Evolutionary conservation across 2,797 vertebrate genomes (phyloP).

Genomic region (Cephalopachus bancanus): DNA sequence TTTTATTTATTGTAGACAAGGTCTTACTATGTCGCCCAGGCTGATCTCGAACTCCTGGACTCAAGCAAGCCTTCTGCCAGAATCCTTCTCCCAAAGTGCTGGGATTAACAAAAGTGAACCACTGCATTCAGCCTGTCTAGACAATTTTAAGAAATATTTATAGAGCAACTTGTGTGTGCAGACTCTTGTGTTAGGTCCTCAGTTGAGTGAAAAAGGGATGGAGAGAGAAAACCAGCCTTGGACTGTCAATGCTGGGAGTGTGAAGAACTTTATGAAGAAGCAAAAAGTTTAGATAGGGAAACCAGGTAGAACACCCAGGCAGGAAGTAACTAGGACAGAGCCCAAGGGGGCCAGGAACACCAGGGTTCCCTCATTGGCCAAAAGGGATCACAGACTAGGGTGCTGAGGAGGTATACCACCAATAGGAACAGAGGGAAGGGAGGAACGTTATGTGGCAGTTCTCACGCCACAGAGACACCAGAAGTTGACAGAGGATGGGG

Average conservation of each 20-base stretch:
- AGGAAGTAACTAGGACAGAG: not conserved
- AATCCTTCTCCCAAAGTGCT: no score
- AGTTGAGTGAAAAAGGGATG: not conserved
- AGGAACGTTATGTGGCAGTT: not conserved
- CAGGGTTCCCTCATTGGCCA: not conserved
- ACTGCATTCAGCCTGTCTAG: not conserved
- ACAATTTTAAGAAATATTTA: conserved; percentile 1
- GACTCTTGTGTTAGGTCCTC: not conserved
- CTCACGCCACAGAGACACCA: accelerated
- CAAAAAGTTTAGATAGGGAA: not conserved
- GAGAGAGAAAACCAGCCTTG: not conserved
- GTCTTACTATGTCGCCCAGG: no score
- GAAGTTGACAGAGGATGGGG: not conserved
- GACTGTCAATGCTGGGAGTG: not conserved
- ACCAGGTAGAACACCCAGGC: not conserved
- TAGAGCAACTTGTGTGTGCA: not conserved
- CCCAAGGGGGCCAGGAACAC: not conserved
- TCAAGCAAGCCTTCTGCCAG: no score
- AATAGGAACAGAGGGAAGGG: not conserved
- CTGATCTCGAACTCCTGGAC: no score
- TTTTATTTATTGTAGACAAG: no score
- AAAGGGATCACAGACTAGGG: not conserved
- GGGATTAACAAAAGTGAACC: no score
- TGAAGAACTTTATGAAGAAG: not conserved
- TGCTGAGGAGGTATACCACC: not conserved